Evolutionary conservation across 2,113 vertebrate species (phyloP), one percentile per base, ranked within the genome.

Genomic region (Neolamprologus brichardi): DNA sequence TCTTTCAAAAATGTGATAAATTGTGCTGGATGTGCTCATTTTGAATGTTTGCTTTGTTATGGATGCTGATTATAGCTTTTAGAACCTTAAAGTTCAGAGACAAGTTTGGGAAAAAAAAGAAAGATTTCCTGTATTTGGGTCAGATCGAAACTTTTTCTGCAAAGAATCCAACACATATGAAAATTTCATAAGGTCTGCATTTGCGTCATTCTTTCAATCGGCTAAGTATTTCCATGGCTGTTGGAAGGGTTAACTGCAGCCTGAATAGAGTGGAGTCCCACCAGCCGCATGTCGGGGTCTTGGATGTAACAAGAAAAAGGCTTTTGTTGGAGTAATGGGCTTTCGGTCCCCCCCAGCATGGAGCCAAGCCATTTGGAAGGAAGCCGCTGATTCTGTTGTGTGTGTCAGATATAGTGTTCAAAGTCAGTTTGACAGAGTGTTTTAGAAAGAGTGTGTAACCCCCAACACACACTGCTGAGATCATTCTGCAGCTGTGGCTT

Each of bases 401-500:
- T 85, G 88, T 88, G 87, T 90, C 79, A 70, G 83, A 91, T 86
- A 87, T 85, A 87, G 87, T 83, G 90, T 90, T 93, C 88, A 95
- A 91, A 94, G 90, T 88, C 89, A 87, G 70, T 78, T 84, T 89
- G 87, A 89, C 88, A 62, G 62, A 82, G 58, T 87, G 87, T 83
- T 83, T 89, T 51, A 87, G 82, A 88, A 85, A 79, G 58, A 82
- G 25, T 79, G 79, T 92, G 82, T 37, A 89, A 92, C 84, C 60
- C 84, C 81, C 23, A 53, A 89, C 88, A 94, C 78, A 62, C 81
- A 79, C 46, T 49, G 82, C 90, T 95, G 94, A 93, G 89, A 90
- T 95, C 93, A 94, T 89, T 79, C 32, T 87, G 90, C 95, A 95
- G 92, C 89, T 94, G 93, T 89, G 92, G 84, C 88, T 93, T 92